Base-by-base conservation (phyloP, 2,797 vertebrate genomes). In the Scolopax rusticola region DNA sequence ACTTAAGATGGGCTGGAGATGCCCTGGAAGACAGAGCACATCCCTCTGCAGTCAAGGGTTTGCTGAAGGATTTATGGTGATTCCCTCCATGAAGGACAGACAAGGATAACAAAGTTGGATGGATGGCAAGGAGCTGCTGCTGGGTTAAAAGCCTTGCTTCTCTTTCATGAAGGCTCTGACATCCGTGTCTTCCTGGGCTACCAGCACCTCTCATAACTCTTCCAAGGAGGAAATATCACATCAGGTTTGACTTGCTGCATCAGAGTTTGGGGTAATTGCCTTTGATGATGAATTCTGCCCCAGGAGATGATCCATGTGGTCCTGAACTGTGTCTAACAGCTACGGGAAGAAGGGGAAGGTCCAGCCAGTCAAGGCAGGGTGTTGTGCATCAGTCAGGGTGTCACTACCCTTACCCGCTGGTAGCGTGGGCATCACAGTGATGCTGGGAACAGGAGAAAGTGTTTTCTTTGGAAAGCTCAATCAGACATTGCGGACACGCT, bases 1-100 rank as follows among this genome's bases (percentile, higher is more conserved):
- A 21, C 50, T 40, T 68, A 30, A 80, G 51, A 3, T 0, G 4
- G 82, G 60, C 25, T 12, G 89, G 75, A 89, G 94, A 16, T 38
- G 82, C 6, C 60, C 57, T 8, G 60, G 48, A 74, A 77, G 68
- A 54, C 0, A 1, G 59, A 87, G 64, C 75, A 89, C 88, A 82
- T 84, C 96, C 15, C 65, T 93, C 60, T 53, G n/a, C 75, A 69
- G 64, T 4, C 60, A 91, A 64, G 68, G 71, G 48, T 90, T 83
- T 50, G 64, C 64, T 83, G 88, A 95, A 82, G 77, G 84, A 92
- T 93, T 94, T 96, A 82, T 21, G 12, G 33, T 4, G 28, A 61
- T 25, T 68, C 57, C 77, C 45, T 74, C 64, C 50, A 6, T 1
- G 12, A 67, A 23, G n/a, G 51, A 78, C 48, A 63, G 64, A 36